Evolutionary conservation across 2,888 invertebrate species (phyloP).

Genomic region (Athalia rosae): DNA sequence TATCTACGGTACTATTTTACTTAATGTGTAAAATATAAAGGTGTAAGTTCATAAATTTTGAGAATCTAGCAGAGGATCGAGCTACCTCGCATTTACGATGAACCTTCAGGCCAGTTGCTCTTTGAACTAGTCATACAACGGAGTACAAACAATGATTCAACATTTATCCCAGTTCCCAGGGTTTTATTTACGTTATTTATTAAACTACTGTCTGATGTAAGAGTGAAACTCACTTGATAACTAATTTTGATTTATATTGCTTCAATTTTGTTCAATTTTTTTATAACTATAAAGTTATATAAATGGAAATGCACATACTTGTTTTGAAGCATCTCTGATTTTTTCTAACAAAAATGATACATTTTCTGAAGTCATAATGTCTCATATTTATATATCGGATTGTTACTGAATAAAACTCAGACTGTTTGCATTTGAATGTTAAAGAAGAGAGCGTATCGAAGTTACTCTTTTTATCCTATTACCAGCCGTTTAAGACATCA

Average conservation of each 20-base stretch:
- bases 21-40: background rate
- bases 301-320: background rate
- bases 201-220: background rate
- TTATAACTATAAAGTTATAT: conserved; percentile 5
- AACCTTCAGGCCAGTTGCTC: background rate
- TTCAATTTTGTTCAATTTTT: conserved; percentile 12
- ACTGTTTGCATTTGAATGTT: conserved; percentile 28
- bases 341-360: conserved; percentile 18
- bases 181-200: conserved; percentile 7
- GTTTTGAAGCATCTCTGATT: conserved; percentile 45
- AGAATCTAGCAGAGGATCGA: conserved; percentile 1
- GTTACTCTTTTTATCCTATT: background rate
- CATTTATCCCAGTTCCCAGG: background rate
- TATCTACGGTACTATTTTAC: background rate
- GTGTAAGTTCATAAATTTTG: conserved; percentile 1
- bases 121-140: conserved; percentile 34
- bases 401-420: conserved; percentile 39
- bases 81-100: background rate
- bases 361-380: conserved; percentile 27
- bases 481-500: background rate
- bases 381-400: conserved; percentile 39
- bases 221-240: conserved; percentile 14
- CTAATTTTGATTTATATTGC: background rate
- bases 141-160: conserved; percentile 25
- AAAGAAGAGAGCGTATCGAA: conserved; percentile 23